A percentile compares a stretch with the other conserved stretches of the same genome.
Conservation (phyloP, 2,113 vertebrate species). For the Sapajus apella region DNA sequence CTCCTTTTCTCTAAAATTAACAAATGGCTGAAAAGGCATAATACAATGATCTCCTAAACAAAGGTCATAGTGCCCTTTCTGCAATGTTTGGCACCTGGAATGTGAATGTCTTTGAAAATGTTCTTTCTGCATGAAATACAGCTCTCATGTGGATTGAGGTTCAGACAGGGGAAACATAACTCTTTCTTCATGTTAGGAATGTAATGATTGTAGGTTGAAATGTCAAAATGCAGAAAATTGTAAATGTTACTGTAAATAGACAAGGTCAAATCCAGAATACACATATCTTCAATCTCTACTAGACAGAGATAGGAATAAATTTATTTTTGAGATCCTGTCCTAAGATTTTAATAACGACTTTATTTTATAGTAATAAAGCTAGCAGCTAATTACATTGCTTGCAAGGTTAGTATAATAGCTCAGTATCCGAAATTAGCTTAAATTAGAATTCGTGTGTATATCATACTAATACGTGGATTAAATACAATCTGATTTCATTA, state of each 20-base stretch:
- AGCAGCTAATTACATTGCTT: conserved; percentile 47
- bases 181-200: not conserved
- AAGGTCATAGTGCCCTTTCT: conserved; percentile 60
- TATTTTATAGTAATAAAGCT: conserved; percentile 11
- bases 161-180: conserved; percentile 29
- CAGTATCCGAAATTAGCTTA: not conserved
- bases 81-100: conserved; percentile 30
- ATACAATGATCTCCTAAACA: not conserved
- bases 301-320: not conserved
- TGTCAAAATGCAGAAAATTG: not conserved
- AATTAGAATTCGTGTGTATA: not conserved
- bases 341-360: conserved; percentile 1
- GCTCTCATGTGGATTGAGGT: conserved; percentile 5
- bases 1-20: conserved; percentile 21
- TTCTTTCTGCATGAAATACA: conserved; percentile 56
- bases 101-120: conserved; percentile 55
- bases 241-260: not conserved
- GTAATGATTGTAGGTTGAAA: not conserved
- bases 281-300: not conserved
- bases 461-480: not conserved
- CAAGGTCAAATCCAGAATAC: not conserved
- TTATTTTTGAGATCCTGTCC: not conserved
- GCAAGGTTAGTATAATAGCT: not conserved
- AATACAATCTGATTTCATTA: conserved; percentile 8
- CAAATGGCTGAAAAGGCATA: conserved; percentile 33